Evolutionary conservation across 2,797 vertebrate species (phyloP).

Genomic region (Lacerta bilineata): DNA sequence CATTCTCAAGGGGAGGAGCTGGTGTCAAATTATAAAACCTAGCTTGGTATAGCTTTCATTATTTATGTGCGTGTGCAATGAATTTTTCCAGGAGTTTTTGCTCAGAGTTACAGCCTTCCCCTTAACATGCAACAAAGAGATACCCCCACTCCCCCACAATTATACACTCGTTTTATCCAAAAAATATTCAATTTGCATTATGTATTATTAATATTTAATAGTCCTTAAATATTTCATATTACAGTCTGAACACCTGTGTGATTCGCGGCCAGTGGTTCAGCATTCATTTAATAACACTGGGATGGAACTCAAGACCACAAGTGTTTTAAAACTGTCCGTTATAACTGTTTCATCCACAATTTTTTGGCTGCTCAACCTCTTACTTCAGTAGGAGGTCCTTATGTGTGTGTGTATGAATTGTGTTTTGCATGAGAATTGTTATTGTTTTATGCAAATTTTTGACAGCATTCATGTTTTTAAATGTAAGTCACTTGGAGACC

Average conservation of each 20-base stretch:
- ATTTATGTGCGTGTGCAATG: constrained; percentile 42
- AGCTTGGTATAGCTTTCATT: constrained; percentile 19
- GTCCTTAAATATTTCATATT: constrained; percentile 19
- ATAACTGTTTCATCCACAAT: neutral
- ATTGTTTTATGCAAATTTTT: too few relatives aligned
- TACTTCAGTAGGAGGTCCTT: neutral
- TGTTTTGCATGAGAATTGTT: too few relatives aligned
- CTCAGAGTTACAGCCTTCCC: neutral
- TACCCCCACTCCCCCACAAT: neutral
- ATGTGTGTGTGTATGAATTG: too few relatives aligned
- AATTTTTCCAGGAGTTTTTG: constrained; percentile 2
- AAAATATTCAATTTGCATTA: constrained; percentile 25
- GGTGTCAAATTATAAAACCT: constrained; percentile 51
- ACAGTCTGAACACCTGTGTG: constrained; percentile 2
- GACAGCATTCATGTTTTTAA: too few relatives aligned
- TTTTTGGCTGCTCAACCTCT: neutral
- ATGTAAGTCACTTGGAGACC: too few relatives aligned
- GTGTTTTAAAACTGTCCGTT: neutral
- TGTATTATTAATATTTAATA: constrained; percentile 34
- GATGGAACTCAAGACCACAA: neutral
- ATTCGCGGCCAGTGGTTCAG: neutral
- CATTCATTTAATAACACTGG: neutral
- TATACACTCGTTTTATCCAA: neutral
- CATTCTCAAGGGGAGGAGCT: constrained; percentile 45
- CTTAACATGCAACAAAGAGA: neutral